Base-by-base conservation (phyloP, 1,140 invertebrate genomes). In the Drosophila hydei region DNA sequence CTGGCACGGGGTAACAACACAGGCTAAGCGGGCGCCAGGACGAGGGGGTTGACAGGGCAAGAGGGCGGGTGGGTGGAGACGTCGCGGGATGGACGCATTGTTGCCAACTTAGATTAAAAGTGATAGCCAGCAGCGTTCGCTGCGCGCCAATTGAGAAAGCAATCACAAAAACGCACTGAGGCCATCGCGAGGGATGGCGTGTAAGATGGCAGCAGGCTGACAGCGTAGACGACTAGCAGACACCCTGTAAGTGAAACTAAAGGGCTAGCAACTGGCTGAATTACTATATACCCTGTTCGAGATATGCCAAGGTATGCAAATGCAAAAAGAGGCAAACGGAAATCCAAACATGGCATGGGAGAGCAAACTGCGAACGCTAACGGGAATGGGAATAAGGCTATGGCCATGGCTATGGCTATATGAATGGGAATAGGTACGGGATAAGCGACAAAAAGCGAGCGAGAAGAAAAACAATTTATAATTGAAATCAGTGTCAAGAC, bases 401-500 rank as follows among this genome's bases (percentile, higher is more conserved):
- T 21, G n/a, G 30, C 12, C 30, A 9, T 16, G 12, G 50, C 12
- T 42, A 19, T 33, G 27, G 21, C 33, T 52, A 25, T 21, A 47
- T 48, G 59, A 36, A 45, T 14, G 8, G 11, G 9, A 18, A 21
- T 11, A 18, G 38, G 9, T 56, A 38, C 5, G 40, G 42, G 33
- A 79, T 43, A 27, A 65, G 42, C 27, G 47, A 72, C 18, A 64
- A 70, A 27, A 58, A 52, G 14, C 2, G 12, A 42, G 51, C 3
- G 43, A 48, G 38, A 50, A 56, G 67, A 71, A 84, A 77, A 69
- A 63, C 76, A 85, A 85, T 85, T 81, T 85, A 81, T 85, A 85
- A 87, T 85, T 87, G 83, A 87, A 87, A 88, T 88, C 81, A 88
- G 81, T 88, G 83, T 87, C 75, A 78, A 62, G 77, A 77, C 68